Conservation (phyloP, 2,113 vertebrate genomes). For the Leptocoma aspasia region DNA sequence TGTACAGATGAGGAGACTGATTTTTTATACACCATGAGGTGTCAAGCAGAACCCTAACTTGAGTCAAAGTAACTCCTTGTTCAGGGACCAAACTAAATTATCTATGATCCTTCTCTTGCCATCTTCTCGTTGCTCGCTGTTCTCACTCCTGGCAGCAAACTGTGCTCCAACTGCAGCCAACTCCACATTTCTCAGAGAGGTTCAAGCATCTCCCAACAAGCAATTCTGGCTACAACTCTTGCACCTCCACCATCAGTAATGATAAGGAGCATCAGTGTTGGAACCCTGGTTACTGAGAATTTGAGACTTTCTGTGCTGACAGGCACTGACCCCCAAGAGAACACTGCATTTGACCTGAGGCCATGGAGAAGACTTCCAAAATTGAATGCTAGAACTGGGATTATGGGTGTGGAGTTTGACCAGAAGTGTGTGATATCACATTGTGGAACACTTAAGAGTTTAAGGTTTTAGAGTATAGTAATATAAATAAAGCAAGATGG, state of each 20-base stretch:
- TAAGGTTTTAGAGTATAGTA: too few relatives aligned
- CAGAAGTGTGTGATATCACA: too few relatives aligned
- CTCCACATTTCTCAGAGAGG: neutral
- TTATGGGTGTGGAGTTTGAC: too few relatives aligned
- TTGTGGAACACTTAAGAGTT: too few relatives aligned
- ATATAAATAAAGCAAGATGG: too few relatives aligned
- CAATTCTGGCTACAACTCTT: neutral
- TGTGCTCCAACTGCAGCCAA: neutral
- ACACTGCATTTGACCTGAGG: too few relatives aligned
- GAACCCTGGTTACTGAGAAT: too few relatives aligned
- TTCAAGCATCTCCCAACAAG: neutral
- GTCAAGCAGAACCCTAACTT: neutral
- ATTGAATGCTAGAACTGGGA: too few relatives aligned
- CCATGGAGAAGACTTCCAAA: too few relatives aligned
- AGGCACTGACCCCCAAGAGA: too few relatives aligned
- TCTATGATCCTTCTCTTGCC: neutral
- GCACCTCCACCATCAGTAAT: neutral
- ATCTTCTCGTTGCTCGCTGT: rapidly evolving
- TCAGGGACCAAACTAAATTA: neutral
- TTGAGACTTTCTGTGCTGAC: too few relatives aligned
- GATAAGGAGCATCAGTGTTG: neutral
- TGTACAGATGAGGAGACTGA: neutral
- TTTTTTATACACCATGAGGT: neutral
- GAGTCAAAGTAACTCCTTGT: neutral
- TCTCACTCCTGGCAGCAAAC: neutral